Evolutionary conservation across 2,888 invertebrate species (phyloP), one percentile per base, ranked within the genome.

Genomic region (Xylota sylvarum): DNA sequence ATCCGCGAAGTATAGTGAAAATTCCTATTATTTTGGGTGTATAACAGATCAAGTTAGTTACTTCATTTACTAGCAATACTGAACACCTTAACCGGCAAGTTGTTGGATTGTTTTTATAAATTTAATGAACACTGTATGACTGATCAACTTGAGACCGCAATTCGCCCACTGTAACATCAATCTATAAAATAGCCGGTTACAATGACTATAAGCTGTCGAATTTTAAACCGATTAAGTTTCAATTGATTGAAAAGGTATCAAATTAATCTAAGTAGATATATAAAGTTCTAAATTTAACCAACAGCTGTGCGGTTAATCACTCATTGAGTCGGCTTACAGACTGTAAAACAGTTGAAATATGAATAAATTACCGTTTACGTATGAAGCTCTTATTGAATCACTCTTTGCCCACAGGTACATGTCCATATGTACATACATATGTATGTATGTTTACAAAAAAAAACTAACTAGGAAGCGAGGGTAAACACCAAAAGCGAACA

Each of bases 401-500:
- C 19, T 65, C 19, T 40, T 40, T 69, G 30, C 40, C 12, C 17
- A 30, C 6, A 27, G 2, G 23, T 37, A 37, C 12, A 32, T 32
- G 4, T 23, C 2, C 3, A 23, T 3, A 23, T 23, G 23, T 23
- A 23, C 23, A 3, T 23, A 23, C 50, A 50, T 50, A 50, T 50
- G 19, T 19, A 23, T 23, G 12, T 27, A 19, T 10, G 14, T 56
- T 56, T 17, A 23, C 30, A 43, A 9, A 32, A 32, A 19, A n/a
- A n/a, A n/a, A n/a, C n/a, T n/a, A 46, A 58, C 19, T 6, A 58
- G 67, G 77, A 65, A 77, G 64, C 48, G 35, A 40, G 43, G 43
- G 2, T 50, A 27, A 58, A 17, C 37, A 52, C 37, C 30, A 30
- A 67, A 64, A 70, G 27, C 40, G 37, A n/a, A 58, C 67, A 72